phyloP scores from a whole-genome alignment of 1,140 invertebrate species.

The Camponotus pennsylvanicus region DNA sequence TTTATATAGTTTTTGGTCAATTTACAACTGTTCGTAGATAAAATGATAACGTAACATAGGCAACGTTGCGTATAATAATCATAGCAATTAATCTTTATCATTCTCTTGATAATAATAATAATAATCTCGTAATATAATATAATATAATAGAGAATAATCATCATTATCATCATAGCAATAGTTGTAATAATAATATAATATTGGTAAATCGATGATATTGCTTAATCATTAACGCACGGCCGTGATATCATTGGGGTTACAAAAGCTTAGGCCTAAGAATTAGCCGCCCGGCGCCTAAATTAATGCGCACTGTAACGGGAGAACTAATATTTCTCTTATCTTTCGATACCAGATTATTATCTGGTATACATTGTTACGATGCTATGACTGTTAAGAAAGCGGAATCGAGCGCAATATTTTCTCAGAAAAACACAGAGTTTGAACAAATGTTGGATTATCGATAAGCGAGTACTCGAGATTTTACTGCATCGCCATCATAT shows the following conservation, averaged over 20 bases:
- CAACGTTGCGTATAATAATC: constrained; percentile 81
- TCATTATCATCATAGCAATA: constrained; percentile 66
- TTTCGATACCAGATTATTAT: constrained; percentile 6
- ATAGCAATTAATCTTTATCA: constrained; percentile 78
- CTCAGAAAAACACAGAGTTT: neutral
- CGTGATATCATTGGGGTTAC: constrained; percentile 55
- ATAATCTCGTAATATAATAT: constrained; percentile 75
- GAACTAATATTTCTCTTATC: constrained; percentile 39
- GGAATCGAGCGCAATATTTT: constrained; percentile 15
- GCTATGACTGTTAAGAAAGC: constrained; percentile 37
- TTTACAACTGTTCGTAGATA: constrained; percentile 82
- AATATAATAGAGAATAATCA: constrained; percentile 69
- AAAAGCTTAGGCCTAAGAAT: constrained; percentile 58
- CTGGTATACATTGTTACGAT: constrained; percentile 1
- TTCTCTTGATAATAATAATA: constrained; percentile 66
- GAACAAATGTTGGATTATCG: constrained; percentile 7
- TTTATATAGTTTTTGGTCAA: constrained; percentile 76
- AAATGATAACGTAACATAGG: constrained; percentile 81
- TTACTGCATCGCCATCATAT: neutral
- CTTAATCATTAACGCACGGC: constrained; percentile 55
- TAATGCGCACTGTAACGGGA: constrained; percentile 22
- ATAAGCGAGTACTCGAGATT: constrained; percentile 12
- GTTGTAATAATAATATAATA: constrained; percentile 72
- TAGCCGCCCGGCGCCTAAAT: constrained; percentile 30
- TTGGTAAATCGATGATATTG: constrained; percentile 70